Evolutionary conservation across 37 sponge, comb jelly and placozoan species (phyloP).

Genomic region (Oscarella lobularis): DNA sequence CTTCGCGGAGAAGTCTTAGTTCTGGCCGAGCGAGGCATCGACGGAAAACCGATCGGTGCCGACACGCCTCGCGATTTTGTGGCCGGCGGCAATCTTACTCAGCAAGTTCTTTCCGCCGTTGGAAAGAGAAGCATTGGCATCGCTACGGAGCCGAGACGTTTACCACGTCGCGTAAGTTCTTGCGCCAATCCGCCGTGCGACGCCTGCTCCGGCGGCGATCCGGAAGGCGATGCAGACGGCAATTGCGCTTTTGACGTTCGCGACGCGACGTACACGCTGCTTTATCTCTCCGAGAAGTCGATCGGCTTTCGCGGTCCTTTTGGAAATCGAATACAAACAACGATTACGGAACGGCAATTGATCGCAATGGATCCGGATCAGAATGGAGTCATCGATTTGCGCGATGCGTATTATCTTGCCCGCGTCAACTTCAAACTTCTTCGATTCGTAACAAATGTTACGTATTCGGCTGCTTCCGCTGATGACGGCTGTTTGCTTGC

Average conservation of each 20-base stretch:
- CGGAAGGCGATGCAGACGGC: constrained; percentile 49
- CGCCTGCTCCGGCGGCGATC: constrained; percentile 1
- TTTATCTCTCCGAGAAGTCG: constrained; percentile 29
- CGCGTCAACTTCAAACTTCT: constrained; percentile 25
- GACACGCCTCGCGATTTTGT: constrained; percentile 22
- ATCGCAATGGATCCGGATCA: constrained; percentile 28
- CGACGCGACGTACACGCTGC: constrained; percentile 31
- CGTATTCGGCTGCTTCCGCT: constrained; percentile 20
- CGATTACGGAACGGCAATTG: constrained; percentile 1
- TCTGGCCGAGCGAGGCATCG: constrained; percentile 17
- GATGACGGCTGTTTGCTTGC: constrained; percentile 34
- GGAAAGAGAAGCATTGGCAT: neutral
- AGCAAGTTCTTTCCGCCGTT: neutral
- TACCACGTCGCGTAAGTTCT: neutral
- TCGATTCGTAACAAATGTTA: constrained; percentile 25
- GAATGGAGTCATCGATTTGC: constrained; percentile 30
- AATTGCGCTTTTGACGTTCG: constrained; percentile 50
- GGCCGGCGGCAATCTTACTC: constrained; percentile 24
- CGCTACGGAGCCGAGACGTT: neutral
- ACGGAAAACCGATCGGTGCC: constrained; percentile 29
- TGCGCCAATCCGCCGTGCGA: constrained; percentile 19
- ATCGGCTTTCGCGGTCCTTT: constrained; percentile 13
- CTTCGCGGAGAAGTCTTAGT: constrained; percentile 16
- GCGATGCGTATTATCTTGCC: constrained; percentile 45
- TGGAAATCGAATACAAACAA: constrained; percentile 9